Conservation (phyloP, 2,888 invertebrate species). For the Morpho achilles region DNA sequence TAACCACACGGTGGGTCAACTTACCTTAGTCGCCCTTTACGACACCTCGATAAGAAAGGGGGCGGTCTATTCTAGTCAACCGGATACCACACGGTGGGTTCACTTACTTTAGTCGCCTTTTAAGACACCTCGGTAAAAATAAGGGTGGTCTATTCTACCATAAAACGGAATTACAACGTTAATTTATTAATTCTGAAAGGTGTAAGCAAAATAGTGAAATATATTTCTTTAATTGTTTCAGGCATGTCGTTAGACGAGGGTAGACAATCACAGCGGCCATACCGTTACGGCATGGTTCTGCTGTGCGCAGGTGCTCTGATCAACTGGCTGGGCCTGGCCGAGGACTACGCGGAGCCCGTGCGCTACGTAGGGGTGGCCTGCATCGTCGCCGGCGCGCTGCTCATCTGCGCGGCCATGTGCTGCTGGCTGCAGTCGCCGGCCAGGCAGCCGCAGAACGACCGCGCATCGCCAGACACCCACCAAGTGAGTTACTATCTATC, state of each 20-base stretch:
- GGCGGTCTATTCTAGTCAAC: no score
- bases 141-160: no score
- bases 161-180: no score
- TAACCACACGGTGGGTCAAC: no score
- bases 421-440: slow-evolving; percentile 83
- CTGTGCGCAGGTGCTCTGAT: slow-evolving; percentile 85
- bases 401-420: slow-evolving; percentile 86
- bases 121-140: no score
- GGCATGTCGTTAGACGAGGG: slow-evolving; percentile 83
- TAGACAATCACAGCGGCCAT: slow-evolving; percentile 84
- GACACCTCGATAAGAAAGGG: no score
- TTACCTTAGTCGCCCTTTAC: no score
- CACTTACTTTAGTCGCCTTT: no score
- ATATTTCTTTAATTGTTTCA: slow-evolving; percentile 45
- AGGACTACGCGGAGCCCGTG: slow-evolving; percentile 85
- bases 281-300: slow-evolving; percentile 86
- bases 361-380: slow-evolving; percentile 86
- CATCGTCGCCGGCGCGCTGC: slow-evolving; percentile 85
- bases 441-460: slow-evolving; percentile 62
- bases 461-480: slow-evolving; percentile 68
- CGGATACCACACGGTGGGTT: no score
- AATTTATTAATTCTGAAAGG: no score
- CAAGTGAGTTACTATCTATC: slow-evolving; percentile 49
- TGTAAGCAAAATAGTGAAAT: background rate
- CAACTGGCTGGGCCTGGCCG: slow-evolving; percentile 86